phyloP scores from a whole-genome alignment of 2,113 vertebrate genomes.

The Onychostruthus taczanowskii region DNA sequence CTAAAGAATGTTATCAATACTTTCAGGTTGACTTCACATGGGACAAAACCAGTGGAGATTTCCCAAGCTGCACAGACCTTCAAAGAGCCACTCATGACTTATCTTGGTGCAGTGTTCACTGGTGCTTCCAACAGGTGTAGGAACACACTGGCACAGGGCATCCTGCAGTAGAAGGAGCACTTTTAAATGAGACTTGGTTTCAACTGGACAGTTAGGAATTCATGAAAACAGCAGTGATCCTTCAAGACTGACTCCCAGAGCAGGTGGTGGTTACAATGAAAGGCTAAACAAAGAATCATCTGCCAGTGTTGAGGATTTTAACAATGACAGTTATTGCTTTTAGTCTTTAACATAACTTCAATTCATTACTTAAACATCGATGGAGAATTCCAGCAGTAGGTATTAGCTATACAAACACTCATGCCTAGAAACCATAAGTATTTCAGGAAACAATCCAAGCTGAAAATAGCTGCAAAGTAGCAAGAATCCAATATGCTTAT shows the following conservation, averaged over 20 bases:
- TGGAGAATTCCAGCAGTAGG: not conserved
- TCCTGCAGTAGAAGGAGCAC: not conserved
- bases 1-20: not conserved
- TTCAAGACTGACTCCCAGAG: not conserved
- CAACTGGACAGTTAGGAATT: not conserved
- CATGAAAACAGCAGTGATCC: not conserved
- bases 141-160: not conserved
- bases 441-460: not conserved
- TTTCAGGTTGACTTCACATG: not conserved
- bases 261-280: not conserved
- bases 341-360: not conserved
- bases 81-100: not conserved
- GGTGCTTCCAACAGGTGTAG: not conserved
- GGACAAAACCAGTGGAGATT: not conserved
- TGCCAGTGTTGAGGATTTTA: not conserved
- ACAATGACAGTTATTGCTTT: not conserved
- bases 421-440: not conserved
- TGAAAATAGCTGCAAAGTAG: not conserved
- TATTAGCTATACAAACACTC: not conserved
- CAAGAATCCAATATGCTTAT: not conserved
- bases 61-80: not conserved
- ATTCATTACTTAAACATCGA: not conserved
- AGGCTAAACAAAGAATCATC: not conserved
- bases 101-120: not conserved
- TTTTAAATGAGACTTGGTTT: not conserved